Conservation (phyloP, 2,888 invertebrate genomes). For the Synanthedon formicaeformis region DNA sequence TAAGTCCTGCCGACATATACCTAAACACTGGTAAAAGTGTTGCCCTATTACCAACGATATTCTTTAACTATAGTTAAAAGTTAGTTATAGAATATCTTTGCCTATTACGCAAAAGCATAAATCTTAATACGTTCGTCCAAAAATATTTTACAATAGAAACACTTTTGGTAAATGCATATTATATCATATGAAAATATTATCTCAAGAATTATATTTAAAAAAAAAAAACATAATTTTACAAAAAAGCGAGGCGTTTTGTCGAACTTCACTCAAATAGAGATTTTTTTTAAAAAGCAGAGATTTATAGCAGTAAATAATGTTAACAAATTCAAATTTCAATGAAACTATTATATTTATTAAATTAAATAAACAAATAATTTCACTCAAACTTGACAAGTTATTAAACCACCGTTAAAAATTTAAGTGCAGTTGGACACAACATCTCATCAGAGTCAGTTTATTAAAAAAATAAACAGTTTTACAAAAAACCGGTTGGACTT, state of each 20-base stretch:
- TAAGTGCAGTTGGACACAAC: conserved; percentile 71
- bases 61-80: too few relatives aligned
- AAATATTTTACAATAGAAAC: conserved; percentile 10
- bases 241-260: conserved; percentile 48
- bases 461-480: conserved; percentile 15
- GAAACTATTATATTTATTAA: conserved; percentile 19
- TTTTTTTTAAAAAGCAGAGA: conserved; percentile 31
- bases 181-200: conserved; percentile 8
- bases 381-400: conserved; percentile 23
- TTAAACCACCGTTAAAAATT: conserved; percentile 62
- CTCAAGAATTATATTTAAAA: conserved; percentile 1
- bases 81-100: too few relatives aligned
- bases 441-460: conserved; percentile 37
- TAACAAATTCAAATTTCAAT: conserved; percentile 20
- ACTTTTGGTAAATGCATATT: conserved; percentile 16
- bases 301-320: conserved; percentile 28
- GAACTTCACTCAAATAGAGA: conserved; percentile 60
- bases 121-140: conserved; percentile 9
- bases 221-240: background rate
- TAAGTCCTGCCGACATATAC: conserved; percentile 6
- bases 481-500: conserved; percentile 50
- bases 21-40: conserved; percentile 6
- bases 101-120: background rate
- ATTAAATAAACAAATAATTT: conserved; percentile 18
- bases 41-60: background rate